phyloP scores from a whole-genome alignment of 1,140 invertebrate species.

The Akabosia matsudoensis region DNA sequence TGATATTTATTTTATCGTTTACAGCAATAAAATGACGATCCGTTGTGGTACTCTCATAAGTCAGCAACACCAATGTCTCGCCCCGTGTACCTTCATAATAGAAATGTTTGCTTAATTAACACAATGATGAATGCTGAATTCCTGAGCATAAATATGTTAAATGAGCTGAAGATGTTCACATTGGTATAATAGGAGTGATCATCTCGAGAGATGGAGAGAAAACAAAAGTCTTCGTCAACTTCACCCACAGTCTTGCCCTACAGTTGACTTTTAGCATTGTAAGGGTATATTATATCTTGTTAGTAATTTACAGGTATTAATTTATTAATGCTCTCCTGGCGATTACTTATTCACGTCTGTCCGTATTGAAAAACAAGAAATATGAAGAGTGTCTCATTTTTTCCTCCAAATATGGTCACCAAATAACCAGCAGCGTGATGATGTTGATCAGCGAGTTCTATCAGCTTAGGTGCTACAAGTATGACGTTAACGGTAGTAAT shows the following conservation, averaged over 20 bases:
- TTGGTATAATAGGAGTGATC: too few species aligned
- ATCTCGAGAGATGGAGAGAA: too few species aligned
- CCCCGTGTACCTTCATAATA: neutral
- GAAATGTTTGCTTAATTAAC: neutral
- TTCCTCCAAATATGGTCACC: neutral
- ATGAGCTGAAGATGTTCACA: too few species aligned
- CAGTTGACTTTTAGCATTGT: neutral
- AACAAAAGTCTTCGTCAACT: neutral
- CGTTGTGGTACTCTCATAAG: neutral
- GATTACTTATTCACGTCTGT: neutral
- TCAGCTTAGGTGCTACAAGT: neutral
- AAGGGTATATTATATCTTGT: too few species aligned
- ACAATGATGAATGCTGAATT: neutral
- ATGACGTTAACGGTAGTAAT: neutral
- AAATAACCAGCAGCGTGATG: neutral
- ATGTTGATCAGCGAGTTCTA: neutral
- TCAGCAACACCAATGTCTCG: neutral
- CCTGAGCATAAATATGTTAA: neutral
- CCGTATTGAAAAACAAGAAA: neutral
- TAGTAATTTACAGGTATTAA: neutral
- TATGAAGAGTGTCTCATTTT: neutral
- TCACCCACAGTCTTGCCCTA: neutral
- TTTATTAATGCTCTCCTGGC: conserved; percentile 2
- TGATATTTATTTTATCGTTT: neutral
- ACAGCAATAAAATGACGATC: neutral